Percentiles rank a stretch among this genome's conserved stretches.
Evolutionary conservation across 1,140 invertebrate genomes (phyloP).

Genomic region (Magallana ariakensis): DNA sequence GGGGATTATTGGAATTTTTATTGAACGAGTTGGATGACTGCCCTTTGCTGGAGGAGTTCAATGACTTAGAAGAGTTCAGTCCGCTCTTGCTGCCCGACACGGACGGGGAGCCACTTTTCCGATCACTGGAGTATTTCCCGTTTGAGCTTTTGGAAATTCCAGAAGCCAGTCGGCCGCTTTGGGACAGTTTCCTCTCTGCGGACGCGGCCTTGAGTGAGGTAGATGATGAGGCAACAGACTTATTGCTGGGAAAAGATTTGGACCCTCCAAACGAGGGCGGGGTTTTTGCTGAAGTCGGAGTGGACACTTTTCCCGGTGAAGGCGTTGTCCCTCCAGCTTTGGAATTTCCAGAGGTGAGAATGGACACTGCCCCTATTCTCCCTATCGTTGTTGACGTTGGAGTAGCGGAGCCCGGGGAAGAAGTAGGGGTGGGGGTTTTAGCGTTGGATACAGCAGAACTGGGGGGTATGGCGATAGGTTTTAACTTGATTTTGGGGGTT

Average conservation of each 20-base stretch:
- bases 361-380: constrained; percentile 64
- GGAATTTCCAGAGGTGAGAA: constrained; percentile 60
- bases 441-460: constrained; percentile 62
- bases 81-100: constrained; percentile 57
- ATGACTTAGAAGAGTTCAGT: constrained; percentile 59
- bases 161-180: constrained; percentile 47
- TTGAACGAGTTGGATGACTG: constrained; percentile 56
- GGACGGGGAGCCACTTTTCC: constrained; percentile 54
- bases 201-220: constrained; percentile 33
- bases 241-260: constrained; percentile 48
- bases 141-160: constrained; percentile 39
- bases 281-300: constrained; percentile 50
- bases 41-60: constrained; percentile 63
- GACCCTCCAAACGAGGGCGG: constrained; percentile 41
- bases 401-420: constrained; percentile 76
- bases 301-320: constrained; percentile 42
- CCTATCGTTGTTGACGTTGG: constrained; percentile 66
- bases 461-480: constrained; percentile 74
- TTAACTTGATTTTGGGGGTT: constrained; percentile 77
- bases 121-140: constrained; percentile 39
- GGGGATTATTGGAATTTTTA: constrained; percentile 42
- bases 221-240: constrained; percentile 42
- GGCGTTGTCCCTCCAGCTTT: constrained; percentile 39
- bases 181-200: constrained; percentile 40
- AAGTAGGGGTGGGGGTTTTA: constrained; percentile 58